Evolutionary conservation across 2,888 invertebrate genomes (phyloP).

Genomic region (Xiphydria camelus): DNA sequence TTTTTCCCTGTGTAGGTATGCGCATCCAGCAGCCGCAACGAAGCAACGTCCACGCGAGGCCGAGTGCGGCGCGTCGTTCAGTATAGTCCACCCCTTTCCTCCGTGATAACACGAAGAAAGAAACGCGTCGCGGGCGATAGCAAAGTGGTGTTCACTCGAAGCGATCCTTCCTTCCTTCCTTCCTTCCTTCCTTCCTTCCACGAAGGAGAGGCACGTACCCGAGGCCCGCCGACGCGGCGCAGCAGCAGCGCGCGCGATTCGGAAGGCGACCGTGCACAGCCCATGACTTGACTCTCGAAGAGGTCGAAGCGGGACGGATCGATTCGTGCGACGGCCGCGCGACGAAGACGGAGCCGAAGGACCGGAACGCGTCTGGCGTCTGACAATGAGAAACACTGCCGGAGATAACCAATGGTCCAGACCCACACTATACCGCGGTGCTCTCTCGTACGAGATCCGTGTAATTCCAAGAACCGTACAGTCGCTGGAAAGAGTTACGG

Average conservation of each 20-base stretch:
- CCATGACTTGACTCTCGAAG: too few relatives aligned
- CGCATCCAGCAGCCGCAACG: background rate
- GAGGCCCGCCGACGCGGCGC: too few relatives aligned
- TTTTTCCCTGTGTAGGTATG: too few relatives aligned
- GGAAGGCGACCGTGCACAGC: too few relatives aligned
- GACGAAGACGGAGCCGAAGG: too few relatives aligned
- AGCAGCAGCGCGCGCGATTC: too few relatives aligned
- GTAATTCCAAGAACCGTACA: slow-evolving; percentile 53
- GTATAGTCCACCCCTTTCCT: slow-evolving; percentile 26
- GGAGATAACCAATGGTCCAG: slow-evolving; percentile 39
- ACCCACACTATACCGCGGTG: slow-evolving; percentile 19
- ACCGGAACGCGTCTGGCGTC: slow-evolving; percentile 21
- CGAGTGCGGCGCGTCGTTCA: slow-evolving; percentile 18
- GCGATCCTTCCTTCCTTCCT: slow-evolving; percentile 1
- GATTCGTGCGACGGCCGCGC: too few relatives aligned
- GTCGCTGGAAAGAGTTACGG: slow-evolving; percentile 42
- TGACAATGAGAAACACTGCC: slow-evolving; percentile 44
- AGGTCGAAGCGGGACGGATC: too few relatives aligned
- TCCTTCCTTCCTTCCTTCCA: background rate
- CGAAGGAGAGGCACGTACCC: too few relatives aligned
- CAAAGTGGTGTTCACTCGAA: slow-evolving; percentile 4
- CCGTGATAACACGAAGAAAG: slow-evolving; percentile 33
- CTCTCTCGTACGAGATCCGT: slow-evolving; percentile 35
- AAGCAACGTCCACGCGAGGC: slow-evolving; percentile 5
- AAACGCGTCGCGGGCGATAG: slow-evolving; percentile 15